Conservation (phyloP, 2,888 invertebrate genomes). For the Ligdia adustata region DNA sequence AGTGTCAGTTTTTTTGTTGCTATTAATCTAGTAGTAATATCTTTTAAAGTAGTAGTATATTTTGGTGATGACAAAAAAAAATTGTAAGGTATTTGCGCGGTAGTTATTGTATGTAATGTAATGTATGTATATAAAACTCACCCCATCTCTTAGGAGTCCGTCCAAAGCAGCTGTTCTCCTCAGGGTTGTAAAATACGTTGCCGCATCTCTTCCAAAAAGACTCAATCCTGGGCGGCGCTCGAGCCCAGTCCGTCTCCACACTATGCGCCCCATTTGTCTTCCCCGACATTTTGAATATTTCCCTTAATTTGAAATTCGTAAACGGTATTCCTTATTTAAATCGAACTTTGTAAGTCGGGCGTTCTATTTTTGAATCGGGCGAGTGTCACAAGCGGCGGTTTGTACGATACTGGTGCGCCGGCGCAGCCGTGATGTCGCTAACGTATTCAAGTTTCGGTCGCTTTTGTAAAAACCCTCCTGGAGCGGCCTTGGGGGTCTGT, state of each 20-base stretch:
- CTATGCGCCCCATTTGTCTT: constrained; percentile 57
- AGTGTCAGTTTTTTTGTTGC: too few relatives aligned
- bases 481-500: constrained; percentile 3
- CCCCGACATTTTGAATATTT: constrained; percentile 52
- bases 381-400: constrained; percentile 44
- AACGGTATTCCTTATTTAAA: neutral
- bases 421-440: constrained; percentile 42
- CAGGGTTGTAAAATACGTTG: constrained; percentile 64
- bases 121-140: too few relatives aligned
- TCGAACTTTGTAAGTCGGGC: neutral
- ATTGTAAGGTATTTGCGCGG: too few relatives aligned
- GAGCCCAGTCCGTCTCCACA: constrained; percentile 66
- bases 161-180: constrained; percentile 70
- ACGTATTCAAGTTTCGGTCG: constrained; percentile 21
- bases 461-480: constrained; percentile 25
- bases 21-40: too few relatives aligned
- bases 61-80: too few relatives aligned
- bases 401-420: constrained; percentile 53
- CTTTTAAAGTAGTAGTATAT: too few relatives aligned
- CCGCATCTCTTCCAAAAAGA: constrained; percentile 53
- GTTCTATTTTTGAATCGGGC: constrained; percentile 27
- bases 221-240: constrained; percentile 60
- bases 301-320: too few relatives aligned
- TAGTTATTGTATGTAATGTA: too few relatives aligned
- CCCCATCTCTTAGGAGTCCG: constrained; percentile 76